Evolutionary conservation across 2,888 invertebrate genomes (phyloP), one percentile per base, ranked within the genome.

Genomic region (Nyleta sp.): DNA sequence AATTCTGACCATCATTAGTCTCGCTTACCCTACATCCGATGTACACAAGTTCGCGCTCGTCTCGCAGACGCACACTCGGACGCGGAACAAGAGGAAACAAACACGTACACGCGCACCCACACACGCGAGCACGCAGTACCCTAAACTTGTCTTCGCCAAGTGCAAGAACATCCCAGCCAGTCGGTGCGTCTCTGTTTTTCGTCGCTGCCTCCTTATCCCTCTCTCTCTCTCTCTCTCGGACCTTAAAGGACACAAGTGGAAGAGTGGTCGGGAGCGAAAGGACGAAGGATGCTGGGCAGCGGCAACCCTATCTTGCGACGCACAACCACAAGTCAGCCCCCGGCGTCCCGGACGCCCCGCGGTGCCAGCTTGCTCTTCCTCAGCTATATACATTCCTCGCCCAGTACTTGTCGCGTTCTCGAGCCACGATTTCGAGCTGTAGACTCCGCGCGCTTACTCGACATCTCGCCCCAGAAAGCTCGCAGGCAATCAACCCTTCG

Each of bases 281-380:
- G 82, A 80, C 79, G 82, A 74, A 80, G 80, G 78, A 80, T 76
- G 78, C 80, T 78, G 81, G 82, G 80, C 82, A 80, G 82, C 78
- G 78, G 82, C 87, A 87, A 89, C 88, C 88, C 89, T 89, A 88
- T 89, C 89, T 88, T 85, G 86, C 86, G 84, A 87, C 87, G 87
- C 87, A 87, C 87, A 87, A 88, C 90, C 90, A 87, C 90, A 89
- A 89, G 88, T 90, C 87, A 88, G 84, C 85, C 84, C 81, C 76
- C 70, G 55, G 78, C 71, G 81, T 83, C 86, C 82, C 84, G 50
- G 35, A 50, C 81, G 71, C 80, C 80, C 84, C 71, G 55, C 60
- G 48, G 62, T 72, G 71, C 78, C 76, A 55, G 64, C 83, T 85
- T 84, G 28, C 28, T 28, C 73, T 59, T 60, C 46, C 78, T 74